Base-by-base conservation (phyloP, 1,140 invertebrate genomes). In the Cardiocondyla obscurior region DNA sequence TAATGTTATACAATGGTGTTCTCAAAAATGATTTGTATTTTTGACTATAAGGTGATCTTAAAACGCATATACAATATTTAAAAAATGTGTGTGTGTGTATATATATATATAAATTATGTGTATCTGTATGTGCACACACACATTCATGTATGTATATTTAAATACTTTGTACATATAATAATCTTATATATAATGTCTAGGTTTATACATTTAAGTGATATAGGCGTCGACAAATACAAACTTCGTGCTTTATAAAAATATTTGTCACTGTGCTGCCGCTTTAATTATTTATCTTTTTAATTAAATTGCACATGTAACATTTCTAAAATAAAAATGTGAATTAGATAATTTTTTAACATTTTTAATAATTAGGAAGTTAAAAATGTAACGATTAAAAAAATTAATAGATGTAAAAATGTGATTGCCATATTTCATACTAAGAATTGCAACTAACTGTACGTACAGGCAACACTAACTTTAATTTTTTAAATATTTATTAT, bases 1-100 rank as follows among this genome's bases (percentile, higher is more conserved):
- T 6, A 69, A 55, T 69, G 53, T 42, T 79, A 67, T 1, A 53
- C 5, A 49, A 69, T 53, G 7, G n/a, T 79, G 36, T 79, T 53
- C n/a, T 79, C 67, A 39, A 6, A 42, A 10, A 67, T 19, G n/a
- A 51, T 79, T 79, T 69, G 33, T 79, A 79, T 79, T 77, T 77
- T 42, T 8, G 8, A 77, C 8, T 62, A 46, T 19, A 46, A 46
- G 33, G 28, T 12, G 5, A 62, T 22, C n/a, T 49, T 49, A 33
- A 53, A 30, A 49, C 1, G 30, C 4, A n/a, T 12, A 14, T 1
- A 22, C 6, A 19, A 53, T 25, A 12, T 39, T 1, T 39, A 39
- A 39, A 39, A 39, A 39, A 8, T 30, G 0, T 46, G 4, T 30
- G 0, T 46, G 10, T 4, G 36, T 19, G 33, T 44, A 14, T n/a